These are phyloP conservation scores for Recurvirostra avosetta DNA, from an alignment of 2,113 vertebrate species.

Conservation along the genomic window DNA sequence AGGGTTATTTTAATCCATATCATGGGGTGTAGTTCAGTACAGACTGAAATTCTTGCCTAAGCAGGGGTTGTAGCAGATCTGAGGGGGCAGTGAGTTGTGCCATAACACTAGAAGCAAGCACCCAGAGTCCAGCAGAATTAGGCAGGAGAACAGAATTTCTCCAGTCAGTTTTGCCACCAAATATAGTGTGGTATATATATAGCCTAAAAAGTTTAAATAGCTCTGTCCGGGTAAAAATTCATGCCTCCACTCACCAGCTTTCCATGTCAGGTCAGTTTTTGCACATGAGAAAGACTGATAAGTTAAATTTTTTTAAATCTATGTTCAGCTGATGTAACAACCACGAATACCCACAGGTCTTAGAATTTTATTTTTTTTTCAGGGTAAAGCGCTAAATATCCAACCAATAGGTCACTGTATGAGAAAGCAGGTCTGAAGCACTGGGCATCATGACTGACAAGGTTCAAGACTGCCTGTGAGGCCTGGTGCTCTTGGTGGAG, in stretches of 20 bases:
- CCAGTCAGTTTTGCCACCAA: not conserved
- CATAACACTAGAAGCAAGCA: not conserved
- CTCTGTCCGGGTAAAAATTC: not conserved
- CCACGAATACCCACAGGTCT: not conserved
- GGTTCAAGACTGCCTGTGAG: not conserved
- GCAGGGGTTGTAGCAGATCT: not conserved
- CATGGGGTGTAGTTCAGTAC: not conserved
- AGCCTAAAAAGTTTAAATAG: not conserved
- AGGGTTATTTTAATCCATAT: slow-evolving; percentile 12
- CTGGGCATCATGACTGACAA: fast-evolving
- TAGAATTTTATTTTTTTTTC: not conserved
- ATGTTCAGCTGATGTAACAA: not conserved
- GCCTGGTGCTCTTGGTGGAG: not conserved
- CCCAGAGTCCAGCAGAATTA: not conserved
- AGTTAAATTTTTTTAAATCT: not conserved
- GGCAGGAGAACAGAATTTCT: not conserved
- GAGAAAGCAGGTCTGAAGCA: not conserved
- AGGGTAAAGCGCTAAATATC: not conserved
- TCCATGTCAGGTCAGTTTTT: not conserved
- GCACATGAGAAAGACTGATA: not conserved
- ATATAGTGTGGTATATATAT: not conserved
- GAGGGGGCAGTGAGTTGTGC: not conserved
- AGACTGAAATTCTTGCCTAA: not conserved
- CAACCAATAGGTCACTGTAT: not conserved
- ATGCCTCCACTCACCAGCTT: not conserved